Evolutionary conservation across 2,888 invertebrate genomes (phyloP).

Genomic region (Azorinus chamasolen): DNA sequence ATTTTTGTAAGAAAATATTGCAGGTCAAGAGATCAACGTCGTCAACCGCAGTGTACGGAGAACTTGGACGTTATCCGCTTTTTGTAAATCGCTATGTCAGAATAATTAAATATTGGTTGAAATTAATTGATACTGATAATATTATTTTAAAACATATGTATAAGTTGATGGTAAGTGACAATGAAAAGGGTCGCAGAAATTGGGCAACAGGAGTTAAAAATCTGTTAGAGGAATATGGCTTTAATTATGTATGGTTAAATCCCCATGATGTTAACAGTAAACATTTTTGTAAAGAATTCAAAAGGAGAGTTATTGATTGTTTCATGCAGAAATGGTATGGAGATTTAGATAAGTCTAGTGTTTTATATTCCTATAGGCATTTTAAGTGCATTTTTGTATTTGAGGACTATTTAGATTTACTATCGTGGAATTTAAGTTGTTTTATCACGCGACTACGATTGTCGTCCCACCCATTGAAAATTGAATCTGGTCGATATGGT

Average conservation of each 20-base stretch:
- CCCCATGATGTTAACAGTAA: background rate
- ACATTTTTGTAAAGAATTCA: no score
- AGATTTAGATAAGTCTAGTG: background rate
- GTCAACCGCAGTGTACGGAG: no score
- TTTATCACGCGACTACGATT: constrained; percentile 6
- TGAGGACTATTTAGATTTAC: constrained; percentile 12
- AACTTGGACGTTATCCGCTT: no score
- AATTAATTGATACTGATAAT: constrained; percentile 16
- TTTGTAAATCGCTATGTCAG: no score
- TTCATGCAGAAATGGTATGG: constrained; percentile 14
- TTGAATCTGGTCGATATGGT: constrained; percentile 27
- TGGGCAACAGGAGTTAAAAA: constrained; percentile 5
- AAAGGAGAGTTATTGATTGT: constrained; percentile 4
- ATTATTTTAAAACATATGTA: no score
- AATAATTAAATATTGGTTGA: constrained; percentile 28
- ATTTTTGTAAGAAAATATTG: no score
- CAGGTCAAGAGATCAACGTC: no score
- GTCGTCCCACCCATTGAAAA: constrained; percentile 19
- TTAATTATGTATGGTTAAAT: constrained; percentile 12
- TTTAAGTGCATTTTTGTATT: constrained; percentile 4
- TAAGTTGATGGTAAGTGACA: background rate
- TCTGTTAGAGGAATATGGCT: constrained; percentile 12
- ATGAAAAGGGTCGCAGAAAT: background rate
- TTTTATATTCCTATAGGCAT: constrained; percentile 13
- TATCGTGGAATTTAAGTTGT: background rate